phyloP scores from a whole-genome alignment of 30 jellyfish, hydroid and myxozoan species.

The Aurelia sp. region DNA sequence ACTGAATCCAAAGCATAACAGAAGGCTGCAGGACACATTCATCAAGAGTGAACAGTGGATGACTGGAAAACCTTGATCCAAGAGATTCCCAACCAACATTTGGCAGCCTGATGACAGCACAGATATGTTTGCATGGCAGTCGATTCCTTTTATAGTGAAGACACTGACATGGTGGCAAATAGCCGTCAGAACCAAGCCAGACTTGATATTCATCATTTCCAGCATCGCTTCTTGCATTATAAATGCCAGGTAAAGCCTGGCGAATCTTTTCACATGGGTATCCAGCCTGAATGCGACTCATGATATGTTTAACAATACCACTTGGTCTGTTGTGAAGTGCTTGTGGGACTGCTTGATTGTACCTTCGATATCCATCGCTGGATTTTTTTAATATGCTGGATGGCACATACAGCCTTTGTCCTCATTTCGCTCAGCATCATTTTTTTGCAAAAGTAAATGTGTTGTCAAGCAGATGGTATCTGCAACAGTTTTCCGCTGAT shows the following conservation, averaged over 20 bases:
- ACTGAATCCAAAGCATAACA: not conserved
- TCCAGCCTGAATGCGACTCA: constrained; percentile 2
- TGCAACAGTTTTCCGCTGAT: not conserved
- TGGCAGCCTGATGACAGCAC: constrained; percentile 27
- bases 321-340: constrained; percentile 36
- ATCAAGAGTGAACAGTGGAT: constrained; percentile 32
- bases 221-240: constrained; percentile 18
- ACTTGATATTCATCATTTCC: constrained; percentile 7
- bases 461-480: too few species aligned
- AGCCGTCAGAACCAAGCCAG: constrained; percentile 39
- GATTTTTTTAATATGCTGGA: not conserved
- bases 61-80: constrained; percentile 13
- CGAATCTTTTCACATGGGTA: constrained; percentile 5
- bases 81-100: constrained; percentile 47
- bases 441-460: not conserved
- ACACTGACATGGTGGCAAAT: constrained; percentile 47
- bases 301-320: constrained; percentile 28
- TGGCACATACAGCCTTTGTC: not conserved
- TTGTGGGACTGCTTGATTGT: constrained; percentile 21
- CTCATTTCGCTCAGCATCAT: not conserved
- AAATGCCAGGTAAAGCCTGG: not conserved
- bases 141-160: constrained; percentile 1
- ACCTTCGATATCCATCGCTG: not conserved
- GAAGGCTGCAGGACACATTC: not conserved
- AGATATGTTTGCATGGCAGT: constrained; percentile 49